Evolutionary conservation across 1,140 invertebrate species (phyloP), one percentile per base, ranked within the genome.

Genomic region (Aphelinus certus): DNA sequence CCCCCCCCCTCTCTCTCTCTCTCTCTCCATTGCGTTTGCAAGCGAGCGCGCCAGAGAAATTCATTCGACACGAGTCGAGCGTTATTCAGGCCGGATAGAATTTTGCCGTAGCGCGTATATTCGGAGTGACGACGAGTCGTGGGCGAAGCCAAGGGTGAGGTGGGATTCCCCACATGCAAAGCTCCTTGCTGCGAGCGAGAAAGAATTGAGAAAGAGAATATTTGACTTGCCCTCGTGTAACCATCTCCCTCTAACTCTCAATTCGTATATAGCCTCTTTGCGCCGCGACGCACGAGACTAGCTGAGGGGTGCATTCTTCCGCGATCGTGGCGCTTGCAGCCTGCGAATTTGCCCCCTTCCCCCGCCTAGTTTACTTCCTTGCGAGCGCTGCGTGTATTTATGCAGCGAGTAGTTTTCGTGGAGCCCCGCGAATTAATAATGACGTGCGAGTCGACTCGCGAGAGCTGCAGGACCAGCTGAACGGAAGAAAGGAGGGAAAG

Each of bases 21-120:
- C 43, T 7, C n/a, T 65, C 53, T 56, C 75, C 72, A 57, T 49
- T 2, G 57, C 76, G 46, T 53, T 48, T 57, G 58, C 63, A 46
- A 74, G 65, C 7, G 10, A 26, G 53, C 9, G 73, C 75, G 56
- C 55, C 72, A 67, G 68, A 79, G 64, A 26, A 76, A 79, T 81
- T 79, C 74, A 79, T 82, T 80, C 75, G 71, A 70, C 67, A 65
- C 63, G 58, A 77, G 69, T 73, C 65, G 71, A 80, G 69, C 76
- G 79, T 80, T 79, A 79, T 82, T 80, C 79, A 79, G 76, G 75
- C 71, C 51, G 64, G 68, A 79, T 78, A 76, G 70, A 76, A 75
- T 76, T 75, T 72, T 73, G 60, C 66, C 75, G 57, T 55, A 70
- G 75, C 75, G 72, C 68, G 75, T 75, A 72, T 76, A 79, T 75